Evolutionary conservation across 1,140 invertebrate genomes (phyloP).

Genomic region (Drosophila sulfurigaster): DNA sequence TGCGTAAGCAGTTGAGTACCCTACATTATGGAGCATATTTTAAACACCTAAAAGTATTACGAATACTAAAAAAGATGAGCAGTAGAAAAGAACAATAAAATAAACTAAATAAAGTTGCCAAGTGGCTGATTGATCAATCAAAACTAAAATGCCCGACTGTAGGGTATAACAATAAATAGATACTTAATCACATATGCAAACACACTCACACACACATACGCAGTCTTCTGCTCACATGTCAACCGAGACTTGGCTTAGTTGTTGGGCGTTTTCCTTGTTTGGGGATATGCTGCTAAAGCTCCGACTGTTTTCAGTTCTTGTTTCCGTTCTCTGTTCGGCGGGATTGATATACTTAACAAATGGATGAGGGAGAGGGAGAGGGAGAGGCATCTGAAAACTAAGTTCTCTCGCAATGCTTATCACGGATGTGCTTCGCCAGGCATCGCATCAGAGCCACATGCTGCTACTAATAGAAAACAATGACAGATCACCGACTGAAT

Average conservation of each 20-base stretch:
- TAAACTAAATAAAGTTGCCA: neutral
- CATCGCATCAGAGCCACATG: conserved; percentile 3
- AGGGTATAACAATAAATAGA: conserved; percentile 40
- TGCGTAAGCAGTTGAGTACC: conserved; percentile 21
- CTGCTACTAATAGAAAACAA: conserved; percentile 50
- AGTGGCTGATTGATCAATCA: neutral
- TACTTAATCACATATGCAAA: conserved; percentile 46
- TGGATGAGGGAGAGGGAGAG: neutral
- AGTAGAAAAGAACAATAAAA: neutral
- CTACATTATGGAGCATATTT: conserved; percentile 25
- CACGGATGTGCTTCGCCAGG: conserved; percentile 27
- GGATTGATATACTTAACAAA: neutral
- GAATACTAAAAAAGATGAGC: neutral
- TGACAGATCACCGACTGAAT: conserved; percentile 54
- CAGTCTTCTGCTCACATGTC: conserved; percentile 26
- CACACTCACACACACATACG: conserved; percentile 17
- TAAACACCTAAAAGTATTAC: neutral
- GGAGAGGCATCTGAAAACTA: conserved; percentile 35
- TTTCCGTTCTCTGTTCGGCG: neutral
- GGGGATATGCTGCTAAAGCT: conserved; percentile 40
- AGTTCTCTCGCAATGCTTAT: conserved; percentile 41
- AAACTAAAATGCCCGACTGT: neutral
- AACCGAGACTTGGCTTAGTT: conserved; percentile 39
- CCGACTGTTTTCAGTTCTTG: conserved; percentile 20
- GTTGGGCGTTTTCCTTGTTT: conserved; percentile 33